Evolutionary conservation across 1,140 invertebrate genomes (phyloP), one percentile per base, ranked within the genome.

Genomic region (Drosophila nasuta): DNA sequence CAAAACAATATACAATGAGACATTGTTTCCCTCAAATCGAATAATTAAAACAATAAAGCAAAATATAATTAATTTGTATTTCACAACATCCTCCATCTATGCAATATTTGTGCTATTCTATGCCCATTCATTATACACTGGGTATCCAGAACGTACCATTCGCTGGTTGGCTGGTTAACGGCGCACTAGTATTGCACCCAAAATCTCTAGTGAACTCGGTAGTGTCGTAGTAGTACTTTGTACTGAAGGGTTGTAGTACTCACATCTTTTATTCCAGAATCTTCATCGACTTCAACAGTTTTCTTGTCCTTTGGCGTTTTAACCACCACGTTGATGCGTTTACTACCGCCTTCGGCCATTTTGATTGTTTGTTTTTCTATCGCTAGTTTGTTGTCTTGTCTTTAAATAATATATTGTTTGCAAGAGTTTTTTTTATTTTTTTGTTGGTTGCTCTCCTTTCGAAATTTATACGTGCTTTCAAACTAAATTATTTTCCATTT

Each of bases 271-370:
- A 99, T 96, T 81, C 96, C 95, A 59, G 97, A 96, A 95, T 97
- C 95, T 91, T 96, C 96, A 79, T 96, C 95, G 52, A 98, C 96
- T 94, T 98, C 95, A 69, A 99, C 94, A 80, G 95, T 95, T 93
- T 98, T 97, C 93, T 97, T 97, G 93, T 98, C 97, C 94, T 98
- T 99, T 38, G 98, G 96, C 73, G 98, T 99, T 96, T 99, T 99
- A 64, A 99, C 96, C 88, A 96, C 97, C 92, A 99, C 95, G 82
- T 95, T 97, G 92, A 99, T 94, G 93, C 94, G 94, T 76, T 94
- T 93, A 91, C 94, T 94, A 90, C 94, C 94, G 93, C 94, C 94
- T 93, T 94, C 94, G 94, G 94, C 94, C 94, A 94, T 94, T 94
- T 94, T 88, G 73, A 58, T 83, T 68, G 67, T 80, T 77, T 38